These are phyloP conservation scores for Eutrigla gurnardus DNA, from an alignment of 2,797 vertebrate species.

Conservation along the genomic window DNA sequence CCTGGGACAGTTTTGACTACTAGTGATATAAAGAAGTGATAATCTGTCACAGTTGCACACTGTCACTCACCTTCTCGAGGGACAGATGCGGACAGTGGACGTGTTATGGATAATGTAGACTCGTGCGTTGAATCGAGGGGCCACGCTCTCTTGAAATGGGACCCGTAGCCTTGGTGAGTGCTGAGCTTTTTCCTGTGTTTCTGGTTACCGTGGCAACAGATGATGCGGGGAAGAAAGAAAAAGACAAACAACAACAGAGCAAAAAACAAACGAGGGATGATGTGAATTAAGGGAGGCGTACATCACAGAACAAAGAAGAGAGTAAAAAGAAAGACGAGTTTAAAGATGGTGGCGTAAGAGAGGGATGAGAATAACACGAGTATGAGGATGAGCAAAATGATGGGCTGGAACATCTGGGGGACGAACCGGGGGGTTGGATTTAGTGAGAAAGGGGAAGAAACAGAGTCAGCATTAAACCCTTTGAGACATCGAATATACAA, in stretches of 20 bases:
- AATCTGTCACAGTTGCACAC: neutral
- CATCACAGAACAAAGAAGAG: constrained; percentile 98
- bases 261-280: constrained; percentile 84
- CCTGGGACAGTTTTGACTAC: neutral
- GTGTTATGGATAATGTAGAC: constrained; percentile 58
- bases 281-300: constrained; percentile 78
- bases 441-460: constrained; percentile 51
- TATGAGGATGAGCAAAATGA: constrained; percentile 99
- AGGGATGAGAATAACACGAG: constrained; percentile 99
- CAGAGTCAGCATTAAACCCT: constrained; percentile 44
- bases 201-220: constrained; percentile 90
- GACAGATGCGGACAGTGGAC: constrained; percentile 20
- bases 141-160: constrained; percentile 68
- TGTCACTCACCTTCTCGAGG: constrained; percentile 64
- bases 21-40: neutral
- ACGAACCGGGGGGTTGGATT: constrained; percentile 43
- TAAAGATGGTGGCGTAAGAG: constrained; percentile 99
- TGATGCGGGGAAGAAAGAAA: constrained; percentile 75
- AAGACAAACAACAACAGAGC: constrained; percentile 74
- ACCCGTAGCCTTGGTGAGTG: constrained; percentile 80
- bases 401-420: constrained; percentile 98
- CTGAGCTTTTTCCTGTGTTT: constrained; percentile 90
- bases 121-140: constrained; percentile 79
- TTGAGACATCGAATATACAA: constrained; percentile 7
- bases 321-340: constrained; percentile 98